Base-by-base conservation (phyloP, 2,797 vertebrate genomes). In the Phrynocephalus guinanensis region DNA sequence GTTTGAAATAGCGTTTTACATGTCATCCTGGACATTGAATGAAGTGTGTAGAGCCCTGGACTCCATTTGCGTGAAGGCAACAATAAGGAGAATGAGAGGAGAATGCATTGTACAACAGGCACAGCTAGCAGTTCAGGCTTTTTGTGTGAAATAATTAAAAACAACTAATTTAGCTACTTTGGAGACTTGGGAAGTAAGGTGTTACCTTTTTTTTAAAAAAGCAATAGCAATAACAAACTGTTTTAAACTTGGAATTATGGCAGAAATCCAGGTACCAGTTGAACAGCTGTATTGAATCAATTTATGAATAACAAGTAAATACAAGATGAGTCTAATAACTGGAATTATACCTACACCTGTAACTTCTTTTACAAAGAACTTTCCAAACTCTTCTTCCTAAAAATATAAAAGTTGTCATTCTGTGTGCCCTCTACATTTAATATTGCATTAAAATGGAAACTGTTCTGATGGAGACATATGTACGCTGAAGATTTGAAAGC, bases 321-420 rank as follows among this genome's bases (percentile, higher is more conserved):
- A 56, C 52, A 56, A 13, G 52, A 56, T 56, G 6, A 3, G 52
- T 2, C 52, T 56, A 56, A 56, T 13, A 56, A 63, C 60, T 63
- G 15, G 60, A 63, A 5, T 33, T 73, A 7, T 1, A 33, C 15
- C 71, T 33, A 84, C 10, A 26, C 33, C 71, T 5, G 30, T 33
- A 33, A 38, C 71, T 56, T 56, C 8, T 73, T 73, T 33, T 73
- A 33, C n/a, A 63, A 73, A 18, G 30, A 18, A 73, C 30, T 33
- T 73, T 73, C 71, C 11, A 33, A 33, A 26, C 22, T 33, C 71
- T 73, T 5, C 71, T 73, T 73, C 80, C 68, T 68, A 91, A 93
- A 88, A 20, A 87, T 92, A 84, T 88, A 60, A 90, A 82, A 78
- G 63, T n/a, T 83, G 48, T 75, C 90, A 67, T 75, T 88, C 89